Evolutionary conservation across 1,140 invertebrate species (phyloP), one percentile per base, ranked within the genome.

Genomic region (Drosophila fuyamai): DNA sequence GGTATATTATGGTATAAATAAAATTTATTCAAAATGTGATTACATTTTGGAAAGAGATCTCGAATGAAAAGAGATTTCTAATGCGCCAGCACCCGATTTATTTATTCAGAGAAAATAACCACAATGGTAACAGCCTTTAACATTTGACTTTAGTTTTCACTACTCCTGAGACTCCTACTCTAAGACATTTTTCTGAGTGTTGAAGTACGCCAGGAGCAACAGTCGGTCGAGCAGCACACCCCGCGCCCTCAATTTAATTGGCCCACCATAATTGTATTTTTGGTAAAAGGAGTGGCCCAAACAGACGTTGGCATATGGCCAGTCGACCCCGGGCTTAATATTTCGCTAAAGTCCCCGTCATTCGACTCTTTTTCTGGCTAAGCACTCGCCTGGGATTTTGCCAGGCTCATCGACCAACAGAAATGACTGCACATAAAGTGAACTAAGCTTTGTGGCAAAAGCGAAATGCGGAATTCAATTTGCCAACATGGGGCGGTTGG

Each of bases 321-420:
- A 62, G 57, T 14, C 47, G 48, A 32, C 56, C 50, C 67, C 67
- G 29, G 18, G 76, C 44, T 66, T 85, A 76, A 78, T 85, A 77
- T 80, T 77, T 82, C 74, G 61, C 54, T 51, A 43, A 55, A 38
- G 10, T 56, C 43, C 5, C 29, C 16, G 36, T 13, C 38, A 61
- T 65, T 65, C 16, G 29, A n/a, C 51, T 62, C 46, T 35, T 48
- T 71, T 75, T 75, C 29, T 43, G 44, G 36, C 72, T 50, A 75
- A 75, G 68, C 58, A 75, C 83, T 70, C 83, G 53, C 66, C 65
- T 48, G 83, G 84, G 83, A 86, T 76, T 86, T 88, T 58, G 54
- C 48, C 62, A 53, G 68, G 48, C 66, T 32, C 13, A 16, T 65
- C 46, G 47, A 51, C 82, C 55, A 65, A 83, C 55, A 62, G 50